A percentile compares a stretch with the other conserved stretches of the same genome.
Evolutionary conservation across 2,797 vertebrate genomes (phyloP).

Genomic region (Falco rusticolus): DNA sequence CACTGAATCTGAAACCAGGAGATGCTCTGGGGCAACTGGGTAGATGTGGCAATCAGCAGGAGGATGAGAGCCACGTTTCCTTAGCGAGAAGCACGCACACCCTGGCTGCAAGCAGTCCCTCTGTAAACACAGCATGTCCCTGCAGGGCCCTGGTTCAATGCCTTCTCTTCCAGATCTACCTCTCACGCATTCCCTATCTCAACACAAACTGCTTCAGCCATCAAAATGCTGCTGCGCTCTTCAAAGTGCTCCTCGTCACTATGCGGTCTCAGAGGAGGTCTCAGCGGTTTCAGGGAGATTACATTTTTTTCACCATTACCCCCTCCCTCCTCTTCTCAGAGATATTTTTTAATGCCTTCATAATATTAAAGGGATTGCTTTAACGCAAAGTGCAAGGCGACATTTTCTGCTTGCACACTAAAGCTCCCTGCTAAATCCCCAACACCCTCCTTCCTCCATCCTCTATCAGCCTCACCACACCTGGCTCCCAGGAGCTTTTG

Average conservation of each 20-base stretch:
- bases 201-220: constrained; percentile 26
- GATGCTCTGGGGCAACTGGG: not conserved
- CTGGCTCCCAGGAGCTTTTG: constrained; percentile 27
- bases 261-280: not conserved
- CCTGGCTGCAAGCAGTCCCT: not conserved
- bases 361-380: constrained; percentile 50
- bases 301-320: not conserved
- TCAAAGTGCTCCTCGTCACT: constrained; percentile 33
- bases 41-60: not conserved
- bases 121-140: not conserved
- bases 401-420: not conserved
- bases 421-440: constrained; percentile 15
- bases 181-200: not conserved
- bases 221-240: not conserved
- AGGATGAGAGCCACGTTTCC: not conserved
- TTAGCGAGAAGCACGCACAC: not conserved
- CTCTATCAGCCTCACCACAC: constrained; percentile 43
- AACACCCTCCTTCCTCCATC: not conserved
- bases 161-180: not conserved
- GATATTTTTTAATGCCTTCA: constrained; percentile 24
- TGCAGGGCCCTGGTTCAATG: not conserved
- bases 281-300: constrained; percentile 46
- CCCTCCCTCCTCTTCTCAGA: not conserved
- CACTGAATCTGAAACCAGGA: not conserved
- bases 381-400: not conserved